These are phyloP conservation scores for Danionella dracula DNA, from an alignment of 2,797 vertebrate species.

Conservation along the genomic window DNA sequence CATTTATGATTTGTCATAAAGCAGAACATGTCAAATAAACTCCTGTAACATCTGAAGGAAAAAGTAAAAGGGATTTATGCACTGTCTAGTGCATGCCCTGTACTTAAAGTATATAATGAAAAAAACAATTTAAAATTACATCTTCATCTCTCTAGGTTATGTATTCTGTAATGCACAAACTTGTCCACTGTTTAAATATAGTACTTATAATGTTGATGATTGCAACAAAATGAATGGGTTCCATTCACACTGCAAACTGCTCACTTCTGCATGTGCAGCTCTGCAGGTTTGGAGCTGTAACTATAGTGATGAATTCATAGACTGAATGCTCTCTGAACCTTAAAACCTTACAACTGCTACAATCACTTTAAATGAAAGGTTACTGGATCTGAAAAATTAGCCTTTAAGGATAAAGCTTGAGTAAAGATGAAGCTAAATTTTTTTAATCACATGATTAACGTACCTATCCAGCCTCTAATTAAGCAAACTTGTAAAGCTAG, in stretches of 20 bases:
- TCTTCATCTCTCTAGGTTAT: no score
- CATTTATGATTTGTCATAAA: no score
- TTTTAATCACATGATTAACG: slow-evolving; percentile 10
- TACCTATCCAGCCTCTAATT: slow-evolving; percentile 19
- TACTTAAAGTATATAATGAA: no score
- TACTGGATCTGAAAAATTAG: slow-evolving; percentile 10
- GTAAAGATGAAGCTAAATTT: slow-evolving; percentile 5
- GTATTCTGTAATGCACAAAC: no score
- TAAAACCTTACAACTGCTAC: neutral
- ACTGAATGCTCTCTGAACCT: slow-evolving; percentile 2
- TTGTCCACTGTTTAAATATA: no score
- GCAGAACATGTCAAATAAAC: no score
- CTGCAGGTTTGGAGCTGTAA: neutral
- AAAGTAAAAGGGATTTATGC: no score
- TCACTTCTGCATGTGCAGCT: neutral
- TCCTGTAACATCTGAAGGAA: no score
- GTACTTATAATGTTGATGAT: neutral
- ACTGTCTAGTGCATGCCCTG: no score
- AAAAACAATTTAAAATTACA: no score
- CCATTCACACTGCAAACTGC: slow-evolving; percentile 9
- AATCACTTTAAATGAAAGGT: slow-evolving; percentile 3
- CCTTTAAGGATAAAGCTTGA: neutral
- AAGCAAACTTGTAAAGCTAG: slow-evolving; percentile 16
- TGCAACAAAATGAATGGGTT: neutral
- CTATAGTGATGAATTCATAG: slow-evolving; percentile 9